phyloP scores from a whole-genome alignment of 2,113 vertebrate genomes.

The Stercorarius parasiticus region DNA sequence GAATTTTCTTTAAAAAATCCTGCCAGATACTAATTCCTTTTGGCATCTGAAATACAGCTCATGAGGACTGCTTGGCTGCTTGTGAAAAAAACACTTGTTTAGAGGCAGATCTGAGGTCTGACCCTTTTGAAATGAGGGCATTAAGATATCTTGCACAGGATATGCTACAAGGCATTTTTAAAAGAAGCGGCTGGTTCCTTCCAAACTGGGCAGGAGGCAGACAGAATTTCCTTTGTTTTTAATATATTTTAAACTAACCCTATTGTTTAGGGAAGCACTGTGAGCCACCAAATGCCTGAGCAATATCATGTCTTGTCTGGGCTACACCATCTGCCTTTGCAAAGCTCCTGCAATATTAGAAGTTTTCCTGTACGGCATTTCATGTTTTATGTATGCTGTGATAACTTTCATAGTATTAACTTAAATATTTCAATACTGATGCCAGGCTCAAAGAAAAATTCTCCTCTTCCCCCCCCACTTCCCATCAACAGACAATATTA shows the following conservation, averaged over 20 bases:
- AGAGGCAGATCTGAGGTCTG: background rate
- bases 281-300: conserved; percentile 1
- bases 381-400: conserved; percentile 42
- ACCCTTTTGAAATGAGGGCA: background rate
- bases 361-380: background rate
- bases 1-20: background rate
- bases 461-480: background rate
- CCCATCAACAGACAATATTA: background rate
- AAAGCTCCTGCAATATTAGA: conserved; percentile 6
- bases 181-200: background rate
- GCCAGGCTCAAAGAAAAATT: conserved; percentile 7
- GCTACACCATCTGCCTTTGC: conserved; percentile 11
- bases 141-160: background rate
- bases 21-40: background rate
- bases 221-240: conserved; percentile 27
- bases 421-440: conserved; percentile 52
- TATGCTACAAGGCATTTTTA: background rate
- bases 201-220: background rate
- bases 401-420: conserved; percentile 11
- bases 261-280: conserved; percentile 15
- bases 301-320: background rate
- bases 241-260: background rate
- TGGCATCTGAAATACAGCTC: background rate
- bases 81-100: background rate
- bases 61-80: background rate